These are phyloP conservation scores for Drosophila sucinea DNA, from an alignment of 1,140 invertebrate species.

Conservation along the genomic window DNA sequence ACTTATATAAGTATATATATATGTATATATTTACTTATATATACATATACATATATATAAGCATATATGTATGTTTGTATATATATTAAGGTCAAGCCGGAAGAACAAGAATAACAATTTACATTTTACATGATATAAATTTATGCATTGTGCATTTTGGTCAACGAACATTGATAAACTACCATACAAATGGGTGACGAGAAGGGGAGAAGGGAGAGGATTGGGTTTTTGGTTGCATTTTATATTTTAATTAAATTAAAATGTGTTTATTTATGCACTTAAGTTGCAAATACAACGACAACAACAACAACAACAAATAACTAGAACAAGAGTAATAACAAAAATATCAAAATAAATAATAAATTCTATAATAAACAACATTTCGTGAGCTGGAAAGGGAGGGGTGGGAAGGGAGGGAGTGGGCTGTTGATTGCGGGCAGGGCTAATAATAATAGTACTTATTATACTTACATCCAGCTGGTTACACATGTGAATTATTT, in stretches of 20 bases:
- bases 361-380: constrained; percentile 46
- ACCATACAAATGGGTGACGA: constrained; percentile 5
- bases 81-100: constrained; percentile 47
- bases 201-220: constrained; percentile 9
- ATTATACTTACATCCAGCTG: constrained; percentile 28
- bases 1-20: background rate
- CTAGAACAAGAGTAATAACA: constrained; percentile 10
- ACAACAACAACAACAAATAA: constrained; percentile 7
- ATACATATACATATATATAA: background rate
- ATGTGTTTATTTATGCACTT: constrained; percentile 65
- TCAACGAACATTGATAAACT: constrained; percentile 35
- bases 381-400: background rate
- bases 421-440: background rate
- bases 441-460: constrained; percentile 37
- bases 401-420: no score
- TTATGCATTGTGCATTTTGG: constrained; percentile 55
- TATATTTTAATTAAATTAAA: constrained; percentile 61
- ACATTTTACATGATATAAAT: constrained; percentile 63
- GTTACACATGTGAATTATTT: constrained; percentile 58
- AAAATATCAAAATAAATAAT: constrained; percentile 60
- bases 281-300: constrained; percentile 31
- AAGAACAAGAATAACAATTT: constrained; percentile 41
- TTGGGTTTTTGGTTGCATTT: constrained; percentile 31
- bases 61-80: background rate
- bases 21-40: background rate